Base-by-base conservation (phyloP, 2,113 vertebrate species). In the Calidris pygmaea region DNA sequence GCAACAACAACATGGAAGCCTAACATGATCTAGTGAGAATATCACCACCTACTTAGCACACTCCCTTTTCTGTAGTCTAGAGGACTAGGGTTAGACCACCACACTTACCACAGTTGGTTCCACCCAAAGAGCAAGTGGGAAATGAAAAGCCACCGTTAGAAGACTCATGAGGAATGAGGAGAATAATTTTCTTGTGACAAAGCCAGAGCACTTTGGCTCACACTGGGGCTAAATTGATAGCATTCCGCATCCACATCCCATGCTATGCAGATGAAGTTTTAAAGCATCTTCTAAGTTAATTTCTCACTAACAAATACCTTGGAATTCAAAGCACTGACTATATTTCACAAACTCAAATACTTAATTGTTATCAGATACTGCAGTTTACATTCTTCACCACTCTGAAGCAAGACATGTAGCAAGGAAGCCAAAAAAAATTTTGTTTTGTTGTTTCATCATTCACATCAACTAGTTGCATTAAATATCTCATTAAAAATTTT, bases 281-380 rank as follows among this genome's bases (percentile, higher is more conserved):
- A 87, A 97, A 97, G 94, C 63, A 94, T 95, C 81, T 97, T 90
- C 80, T 94, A 82, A 96, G 97, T 89, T 96, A 91, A 93, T 97
- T 96, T 96, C 79, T 97, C 92, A 94, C 94, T 95, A 93, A 89
- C 75, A 96, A 86, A 67, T 75, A 84, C 59, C 58, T 87, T 70
- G 90, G 87, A 97, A 93, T 90, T 95, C 90, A 97, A 96, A 94
- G 92, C 35, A 68, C 17, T 95, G 47, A 87, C 96, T 74, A 58
- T 87, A 95, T 95, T 93, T 97, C 78, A 70, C 60, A 91, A 97
- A 97, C 68, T 59, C 86, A 94, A 90, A 91, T 87, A 77, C 89
- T 94, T 95, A 82, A 95, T 77, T 93, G 72, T 87, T 87, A 89
- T 85, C 85, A 95, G 92, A 91, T 96, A 88, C 92, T 91, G 87